Base-by-base conservation (phyloP, 2,113 vertebrate genomes). In the Hydrolagus affinis region DNA sequence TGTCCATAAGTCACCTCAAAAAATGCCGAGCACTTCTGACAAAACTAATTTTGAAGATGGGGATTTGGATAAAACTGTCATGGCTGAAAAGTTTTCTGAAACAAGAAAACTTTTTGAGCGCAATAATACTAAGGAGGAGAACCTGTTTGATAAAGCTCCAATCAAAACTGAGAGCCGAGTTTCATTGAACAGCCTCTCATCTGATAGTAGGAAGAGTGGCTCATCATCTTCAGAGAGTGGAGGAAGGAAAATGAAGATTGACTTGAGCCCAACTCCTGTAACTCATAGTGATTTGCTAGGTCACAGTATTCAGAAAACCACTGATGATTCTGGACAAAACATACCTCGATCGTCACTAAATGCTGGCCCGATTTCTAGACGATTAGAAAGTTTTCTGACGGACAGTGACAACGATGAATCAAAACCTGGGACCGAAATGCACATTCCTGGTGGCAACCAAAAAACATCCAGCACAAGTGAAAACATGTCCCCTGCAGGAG, bases 81-180 rank as follows among this genome's bases (percentile, higher is more conserved):
- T 97, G 89, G 96, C 96, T 30, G 95, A 97, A 88, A 97, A 97
- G 85, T 97, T 97, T 92, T 96, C 96, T 0, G 95, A 95, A 86
- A 96, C 96, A 14, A 94, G 96, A 87, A 97, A 96, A 89, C 92
- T 97, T 3, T 97, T 97, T 64, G 96, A 97, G 91, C 94, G 93
- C 86, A 44, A 44, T 44, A 44, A 44, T 44, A 95, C 94, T 86
- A 89, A 94, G 85, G 95, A 95, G 86, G 94, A 96, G 88, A 87
- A 91, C 93, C n/a, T 87, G 87, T 0, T 88, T 19, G 96, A 97
- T 64, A 95, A 91, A 62, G 92, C 93, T 66, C 89, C 94, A 60
- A 94, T 86, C 88, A 95, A 94, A 92, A 88, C 86, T 17, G 89
- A 89, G 15, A 91, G 57, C 70, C 91, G 92, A 8, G 85, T 92